A percentile compares a stretch with the other conserved stretches of the same genome.
These are phyloP conservation scores for Rhynchopsitta pachyrhyncha DNA, from an alignment of 2,113 vertebrate genomes.

Conservation along the genomic window DNA sequence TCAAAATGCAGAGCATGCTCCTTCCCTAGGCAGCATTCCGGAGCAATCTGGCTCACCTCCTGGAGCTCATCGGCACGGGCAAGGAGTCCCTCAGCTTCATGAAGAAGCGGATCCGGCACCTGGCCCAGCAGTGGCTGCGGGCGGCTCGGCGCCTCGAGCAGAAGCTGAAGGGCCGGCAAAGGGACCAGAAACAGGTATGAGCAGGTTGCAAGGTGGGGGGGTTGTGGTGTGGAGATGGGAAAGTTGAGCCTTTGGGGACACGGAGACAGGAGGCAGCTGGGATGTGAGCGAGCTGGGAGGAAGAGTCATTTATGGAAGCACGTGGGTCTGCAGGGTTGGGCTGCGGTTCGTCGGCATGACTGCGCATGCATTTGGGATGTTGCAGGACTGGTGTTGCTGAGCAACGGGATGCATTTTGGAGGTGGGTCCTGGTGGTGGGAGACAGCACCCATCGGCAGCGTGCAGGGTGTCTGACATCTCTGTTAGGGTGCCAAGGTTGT, in stretches of 20 bases:
- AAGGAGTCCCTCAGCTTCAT: conserved; percentile 98
- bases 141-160: conserved; percentile 82
- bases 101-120: conserved; percentile 88
- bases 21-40: conserved; percentile 83
- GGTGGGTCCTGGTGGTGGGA: neutral
- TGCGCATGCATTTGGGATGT: accelerated
- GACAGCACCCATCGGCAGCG: accelerated
- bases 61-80: conserved; percentile 90
- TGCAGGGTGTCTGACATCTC: neutral
- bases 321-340: accelerated
- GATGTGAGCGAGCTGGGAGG: neutral
- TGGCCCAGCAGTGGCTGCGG: conserved; percentile 86
- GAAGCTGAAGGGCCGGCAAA: conserved; percentile 74
- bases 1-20: neutral
- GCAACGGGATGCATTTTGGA: neutral
- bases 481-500: neutral
- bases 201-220: accelerated
- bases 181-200: conserved; percentile 84
- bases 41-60: conserved; percentile 82
- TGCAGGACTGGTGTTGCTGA: neutral
- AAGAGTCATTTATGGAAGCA: neutral
- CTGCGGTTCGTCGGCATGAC: accelerated
- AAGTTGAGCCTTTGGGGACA: neutral
- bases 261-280: accelerated
- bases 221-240: accelerated